Percentiles rank a stretch among this genome's conserved stretches.
These are phyloP conservation scores for Pseudoatta argentina DNA, from an alignment of 1,140 invertebrate genomes.

Conservation along the genomic window DNA sequence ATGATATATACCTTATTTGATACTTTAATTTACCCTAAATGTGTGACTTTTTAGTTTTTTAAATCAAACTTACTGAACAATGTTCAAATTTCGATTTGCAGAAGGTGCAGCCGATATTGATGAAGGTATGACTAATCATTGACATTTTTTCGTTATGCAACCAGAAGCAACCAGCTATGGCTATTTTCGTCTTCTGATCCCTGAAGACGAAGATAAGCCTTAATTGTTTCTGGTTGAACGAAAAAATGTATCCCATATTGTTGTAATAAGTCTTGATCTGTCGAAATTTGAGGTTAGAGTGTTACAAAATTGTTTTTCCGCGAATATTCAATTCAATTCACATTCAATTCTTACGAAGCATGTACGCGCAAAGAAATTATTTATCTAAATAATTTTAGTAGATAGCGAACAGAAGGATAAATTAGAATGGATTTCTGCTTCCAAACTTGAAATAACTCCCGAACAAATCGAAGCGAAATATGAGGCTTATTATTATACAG, in stretches of 20 bases:
- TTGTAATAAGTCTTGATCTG: background rate
- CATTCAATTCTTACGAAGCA: background rate
- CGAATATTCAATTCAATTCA: constrained; percentile 26
- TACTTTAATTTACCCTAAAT: constrained; percentile 1
- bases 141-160: too few species aligned
- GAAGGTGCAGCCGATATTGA: constrained; percentile 7
- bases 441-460: constrained; percentile 71
- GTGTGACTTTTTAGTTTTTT: background rate
- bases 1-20: background rate
- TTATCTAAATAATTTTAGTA: constrained; percentile 58
- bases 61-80: constrained; percentile 32
- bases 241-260: background rate
- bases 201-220: too few species aligned
- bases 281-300: constrained; percentile 27
- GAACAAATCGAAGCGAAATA: constrained; percentile 63
- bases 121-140: constrained; percentile 56
- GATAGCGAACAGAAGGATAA: constrained; percentile 51
- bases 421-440: constrained; percentile 79
- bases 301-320: background rate
- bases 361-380: background rate
- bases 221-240: too few species aligned
- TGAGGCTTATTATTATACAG: constrained; percentile 67
- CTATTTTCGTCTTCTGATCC: too few species aligned
- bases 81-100: constrained; percentile 75
- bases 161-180: too few species aligned